Percentiles rank a stretch among this genome's conserved stretches.
Evolutionary conservation across 2,888 invertebrate species (phyloP).

Genomic region (Ephialtes manifestator): DNA sequence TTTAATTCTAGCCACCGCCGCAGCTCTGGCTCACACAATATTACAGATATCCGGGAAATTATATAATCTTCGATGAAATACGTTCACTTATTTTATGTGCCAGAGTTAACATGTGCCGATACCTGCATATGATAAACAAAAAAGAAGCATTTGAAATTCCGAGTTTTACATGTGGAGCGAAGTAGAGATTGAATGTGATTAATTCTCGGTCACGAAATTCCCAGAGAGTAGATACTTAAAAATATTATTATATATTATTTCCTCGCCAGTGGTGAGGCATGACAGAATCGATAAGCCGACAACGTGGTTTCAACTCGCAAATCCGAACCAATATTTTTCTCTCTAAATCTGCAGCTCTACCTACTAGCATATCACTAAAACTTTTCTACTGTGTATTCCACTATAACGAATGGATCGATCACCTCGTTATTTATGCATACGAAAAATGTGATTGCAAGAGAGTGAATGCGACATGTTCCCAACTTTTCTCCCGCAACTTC

Average conservation of each 20-base stretch:
- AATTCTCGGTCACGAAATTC: conserved; percentile 2
- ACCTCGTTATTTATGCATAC: conserved; percentile 51
- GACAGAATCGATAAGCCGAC: conserved; percentile 27
- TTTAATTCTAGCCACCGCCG: not conserved
- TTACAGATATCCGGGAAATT: not conserved
- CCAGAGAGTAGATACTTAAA: not conserved
- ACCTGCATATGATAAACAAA: not conserved
- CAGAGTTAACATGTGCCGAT: not conserved
- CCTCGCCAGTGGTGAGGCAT: conserved; percentile 1
- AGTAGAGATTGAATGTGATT: conserved; percentile 34
- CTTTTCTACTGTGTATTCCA: not conserved
- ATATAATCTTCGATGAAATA: not conserved
- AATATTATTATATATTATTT: conserved; percentile 10
- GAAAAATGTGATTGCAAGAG: conserved; percentile 25
- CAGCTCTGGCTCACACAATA: not conserved
- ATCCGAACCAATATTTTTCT: conserved; percentile 6
- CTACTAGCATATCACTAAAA: not conserved
- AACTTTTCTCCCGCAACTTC: conserved; percentile 4
- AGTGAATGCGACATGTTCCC: not conserved
- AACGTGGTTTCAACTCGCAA: conserved; percentile 1
- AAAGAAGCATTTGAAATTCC: not conserved
- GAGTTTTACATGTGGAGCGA: not conserved
- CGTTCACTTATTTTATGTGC: not conserved
- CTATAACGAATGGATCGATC: conserved; percentile 40
- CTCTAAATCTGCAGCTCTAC: not conserved